A percentile compares a stretch with the other conserved stretches of the same genome.
phyloP scores from a whole-genome alignment of 2,113 vertebrate species.

The Bagarius yarrelli region DNA sequence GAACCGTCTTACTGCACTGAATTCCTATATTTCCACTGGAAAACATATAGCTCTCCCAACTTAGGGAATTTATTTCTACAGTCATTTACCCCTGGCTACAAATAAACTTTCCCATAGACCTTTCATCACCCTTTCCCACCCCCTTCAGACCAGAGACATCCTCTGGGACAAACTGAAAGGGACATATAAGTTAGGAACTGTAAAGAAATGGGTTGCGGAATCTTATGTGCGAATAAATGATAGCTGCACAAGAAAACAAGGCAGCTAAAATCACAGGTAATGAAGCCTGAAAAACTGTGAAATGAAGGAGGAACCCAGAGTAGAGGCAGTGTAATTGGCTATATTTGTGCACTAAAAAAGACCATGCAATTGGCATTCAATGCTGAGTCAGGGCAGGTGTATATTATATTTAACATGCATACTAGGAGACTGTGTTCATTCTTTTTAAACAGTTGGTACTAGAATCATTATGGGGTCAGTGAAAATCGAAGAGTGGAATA shows the following conservation, averaged over 20 bases:
- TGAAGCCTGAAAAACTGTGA: background rate
- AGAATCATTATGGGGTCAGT: background rate
- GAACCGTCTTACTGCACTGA: background rate
- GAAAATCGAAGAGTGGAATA: background rate
- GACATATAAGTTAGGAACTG: background rate
- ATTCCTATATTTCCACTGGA: background rate
- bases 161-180: conserved; percentile 24
- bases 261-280: background rate
- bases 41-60: background rate
- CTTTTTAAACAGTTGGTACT: background rate
- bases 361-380: conserved; percentile 32
- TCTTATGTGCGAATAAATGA: conserved; percentile 18
- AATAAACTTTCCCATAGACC: conserved; percentile 54
- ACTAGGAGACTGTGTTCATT: background rate
- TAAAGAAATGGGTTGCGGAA: background rate
- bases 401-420: conserved; percentile 39
- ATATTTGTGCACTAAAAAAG: conserved; percentile 8
- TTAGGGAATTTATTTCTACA: conserved; percentile 21
- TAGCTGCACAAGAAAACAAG: background rate
- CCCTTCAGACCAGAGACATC: conserved; percentile 43
- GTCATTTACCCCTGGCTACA: conserved; percentile 27
- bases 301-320: background rate
- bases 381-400: background rate
- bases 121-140: conserved; percentile 15
- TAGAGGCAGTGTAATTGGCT: background rate